phyloP scores from a whole-genome alignment of 53 echinoderm and acorn worm genomes.

The Henricia sp. region DNA sequence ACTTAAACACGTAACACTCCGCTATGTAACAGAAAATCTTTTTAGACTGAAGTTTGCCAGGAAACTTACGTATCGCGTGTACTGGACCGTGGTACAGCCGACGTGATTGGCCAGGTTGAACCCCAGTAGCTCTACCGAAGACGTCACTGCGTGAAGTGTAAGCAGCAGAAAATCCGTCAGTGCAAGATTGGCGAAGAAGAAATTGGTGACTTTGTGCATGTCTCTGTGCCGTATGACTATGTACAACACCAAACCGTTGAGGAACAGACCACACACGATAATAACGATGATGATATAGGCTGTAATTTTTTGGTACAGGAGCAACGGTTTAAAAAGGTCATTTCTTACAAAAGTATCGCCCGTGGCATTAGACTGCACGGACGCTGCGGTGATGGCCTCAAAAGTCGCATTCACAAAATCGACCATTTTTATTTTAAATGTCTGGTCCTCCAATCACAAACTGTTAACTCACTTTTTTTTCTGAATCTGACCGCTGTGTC shows the following conservation, averaged over 20 bases:
- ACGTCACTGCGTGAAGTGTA: not conserved
- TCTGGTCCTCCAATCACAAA: too few relatives aligned
- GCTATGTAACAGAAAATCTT: too few relatives aligned
- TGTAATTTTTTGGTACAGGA: conserved; percentile 1
- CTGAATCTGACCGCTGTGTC: too few relatives aligned
- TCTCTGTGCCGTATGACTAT: conserved; percentile 25
- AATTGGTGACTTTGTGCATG: conserved; percentile 45
- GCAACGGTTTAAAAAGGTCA: not conserved
- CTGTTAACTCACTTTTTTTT: too few relatives aligned
- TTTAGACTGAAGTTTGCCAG: not conserved
- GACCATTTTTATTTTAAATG: too few relatives aligned
- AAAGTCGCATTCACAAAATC: too few relatives aligned
- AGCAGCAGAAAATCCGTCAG: conserved; percentile 32
- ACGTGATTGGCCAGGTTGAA: not conserved
- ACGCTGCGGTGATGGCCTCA: too few relatives aligned
- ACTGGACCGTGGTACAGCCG: not conserved
- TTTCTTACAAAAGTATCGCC: too few relatives aligned
- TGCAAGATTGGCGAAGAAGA: conserved; percentile 37
- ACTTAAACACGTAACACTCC: too few relatives aligned
- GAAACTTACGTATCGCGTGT: conserved; percentile 20
- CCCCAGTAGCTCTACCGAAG: not conserved
- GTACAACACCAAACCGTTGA: conserved; percentile 19
- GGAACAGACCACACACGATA: not conserved
- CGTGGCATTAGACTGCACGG: too few relatives aligned
- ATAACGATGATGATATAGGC: not conserved